Base-by-base conservation (phyloP, 2,797 vertebrate genomes). In the Hemibagrus guttatus region DNA sequence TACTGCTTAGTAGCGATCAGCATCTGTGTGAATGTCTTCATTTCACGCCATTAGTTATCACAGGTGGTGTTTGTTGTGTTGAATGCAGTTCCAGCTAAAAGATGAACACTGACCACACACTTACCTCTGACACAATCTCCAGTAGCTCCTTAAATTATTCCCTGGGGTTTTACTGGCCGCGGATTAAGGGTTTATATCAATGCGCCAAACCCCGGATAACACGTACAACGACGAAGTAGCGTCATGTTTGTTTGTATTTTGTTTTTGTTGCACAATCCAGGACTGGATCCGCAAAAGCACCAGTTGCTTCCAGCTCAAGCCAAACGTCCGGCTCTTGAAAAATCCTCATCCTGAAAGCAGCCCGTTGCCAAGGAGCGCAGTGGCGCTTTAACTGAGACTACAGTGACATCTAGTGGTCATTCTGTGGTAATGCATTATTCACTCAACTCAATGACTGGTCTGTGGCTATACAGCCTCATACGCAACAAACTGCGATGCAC, bases 301-400 rank as follows among this genome's bases (percentile, higher is more conserved):
- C 72, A 64, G 83, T 84, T 85, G 72, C 72, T 85, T 66, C 84
- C 59, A 64, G n/a, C 39, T 64, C 11, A 85, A 78, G 17, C 0
- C 59, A 72, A 69, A 59, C 69, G 26, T 66, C 58, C 72, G 21
- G 46, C 72, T 78, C 84, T 72, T 61, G 42, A 17, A 76, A 74
- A 54, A 4, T 26, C 79, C n/a, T 23, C 4, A 52, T 26, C 28
- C 42, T 35, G 13, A 5, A 35, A 63, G 17, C 28, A 14, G 12
- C 58, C 13, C 39, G n/a, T 64, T 61, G 75, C 71, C 11, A 5
- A n/a, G 13, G 5, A 6, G 8, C 3, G 23, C 58, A 28, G 19
- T 66, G 46, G 1, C 28, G 14, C 39, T 26, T 64, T 35, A 21
- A 21, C 52, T 28, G 28, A 35, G 0, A 52, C 21, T 66, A 66